Base-by-base conservation (phyloP, 2,113 vertebrate species). In the Platysternon megacephalum region DNA sequence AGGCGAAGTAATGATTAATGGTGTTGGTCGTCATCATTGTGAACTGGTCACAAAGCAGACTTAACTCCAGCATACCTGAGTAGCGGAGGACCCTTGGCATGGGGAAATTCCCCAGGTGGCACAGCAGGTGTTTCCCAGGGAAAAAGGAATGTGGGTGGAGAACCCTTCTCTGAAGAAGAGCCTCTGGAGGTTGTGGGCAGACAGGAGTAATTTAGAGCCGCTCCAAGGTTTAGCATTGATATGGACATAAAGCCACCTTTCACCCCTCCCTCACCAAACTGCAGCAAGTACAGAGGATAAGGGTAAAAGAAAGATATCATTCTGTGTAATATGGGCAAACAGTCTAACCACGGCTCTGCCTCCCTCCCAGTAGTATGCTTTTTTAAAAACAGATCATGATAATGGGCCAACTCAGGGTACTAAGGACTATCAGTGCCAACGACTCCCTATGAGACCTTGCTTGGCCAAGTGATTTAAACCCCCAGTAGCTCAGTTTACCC, bases 1-100 rank as follows among this genome's bases (percentile, higher is more conserved):
- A 72, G 86, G 95, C 92, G 78, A 79, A 84, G 80, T 84, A 96
- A 86, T 87, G 93, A 91, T 93, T 24, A 68, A 88, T 80, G 85
- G 65, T 80, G 32, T 26, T 46, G 82, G 79, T 89, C 17, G 49
- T 21, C 87, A 42, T 86, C 82, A 87, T 65, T 88, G 53, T 56
- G 79, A 88, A 81, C 44, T 81, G 56, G 49, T 58, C 78, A 82
- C 78, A 61, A 29, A 56, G 32, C 7, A 55, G 55, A 29, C 10
- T 42, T 26, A 5, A 48, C 12, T n/a, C 35, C 24, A 14, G n/a
- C 29, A 29, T 56, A 72, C 44, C 82, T 81, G 39, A 44, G 39
- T 35, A 58, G 56, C 13, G 24, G 16, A 11, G 48, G 32, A 80
- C 12, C n/a, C 17, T 53, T 56, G 82, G 22, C 22, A 56, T 44